Percentiles rank a stretch among this genome's conserved stretches.
Conservation (phyloP, 1,140 invertebrate genomes). For the Procambarus clarkii region DNA sequence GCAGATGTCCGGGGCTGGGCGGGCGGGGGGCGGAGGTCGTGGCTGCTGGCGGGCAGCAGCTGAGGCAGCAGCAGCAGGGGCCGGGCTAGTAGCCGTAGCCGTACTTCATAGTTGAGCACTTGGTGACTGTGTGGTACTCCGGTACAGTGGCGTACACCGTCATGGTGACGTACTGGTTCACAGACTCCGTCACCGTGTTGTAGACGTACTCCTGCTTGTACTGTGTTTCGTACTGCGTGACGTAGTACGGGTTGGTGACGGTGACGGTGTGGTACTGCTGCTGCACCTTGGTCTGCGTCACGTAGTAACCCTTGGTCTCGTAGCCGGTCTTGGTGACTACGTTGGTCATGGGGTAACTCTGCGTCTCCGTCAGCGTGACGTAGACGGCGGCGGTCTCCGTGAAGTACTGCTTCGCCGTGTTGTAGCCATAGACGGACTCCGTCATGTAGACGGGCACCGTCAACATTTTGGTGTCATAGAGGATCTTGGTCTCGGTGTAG, state of each 20-base stretch:
- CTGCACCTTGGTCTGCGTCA: slow-evolving; percentile 71
- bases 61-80: neutral
- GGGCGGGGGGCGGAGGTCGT: slow-evolving; percentile 28
- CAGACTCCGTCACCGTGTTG: slow-evolving; percentile 67
- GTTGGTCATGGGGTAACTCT: slow-evolving; percentile 71
- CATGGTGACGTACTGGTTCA: slow-evolving; percentile 68
- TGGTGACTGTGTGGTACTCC: slow-evolving; percentile 71
- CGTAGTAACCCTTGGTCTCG: slow-evolving; percentile 71
- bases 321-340: slow-evolving; percentile 69
- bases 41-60: slow-evolving; percentile 1
- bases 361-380: slow-evolving; percentile 66
- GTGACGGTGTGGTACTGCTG: slow-evolving; percentile 70
- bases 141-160: slow-evolving; percentile 70
- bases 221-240: slow-evolving; percentile 69
- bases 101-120: slow-evolving; percentile 69
- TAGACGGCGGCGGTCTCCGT: slow-evolving; percentile 68
- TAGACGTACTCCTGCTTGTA: slow-evolving; percentile 68
- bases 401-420: slow-evolving; percentile 71
- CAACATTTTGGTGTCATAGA: slow-evolving; percentile 71
- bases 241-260: slow-evolving; percentile 71
- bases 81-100: slow-evolving; percentile 61
- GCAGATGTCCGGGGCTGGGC: slow-evolving; percentile 60
- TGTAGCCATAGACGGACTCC: slow-evolving; percentile 69
- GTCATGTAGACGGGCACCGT: slow-evolving; percentile 70
- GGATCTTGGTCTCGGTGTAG: slow-evolving; percentile 66